Conservation (phyloP, 2,888 invertebrate genomes). For the Melanchra persicariae region DNA sequence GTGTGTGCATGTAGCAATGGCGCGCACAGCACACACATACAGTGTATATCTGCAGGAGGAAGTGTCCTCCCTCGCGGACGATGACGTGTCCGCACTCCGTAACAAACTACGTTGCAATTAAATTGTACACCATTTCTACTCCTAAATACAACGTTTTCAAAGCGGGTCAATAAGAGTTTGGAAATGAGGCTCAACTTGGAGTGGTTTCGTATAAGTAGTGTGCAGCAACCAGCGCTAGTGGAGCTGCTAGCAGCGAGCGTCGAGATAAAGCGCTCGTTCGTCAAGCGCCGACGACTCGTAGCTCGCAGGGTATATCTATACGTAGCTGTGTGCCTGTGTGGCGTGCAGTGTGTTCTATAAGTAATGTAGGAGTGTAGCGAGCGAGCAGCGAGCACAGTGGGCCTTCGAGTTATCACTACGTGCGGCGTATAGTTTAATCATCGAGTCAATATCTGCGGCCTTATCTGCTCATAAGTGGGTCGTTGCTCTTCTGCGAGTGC, state of each 20-base stretch:
- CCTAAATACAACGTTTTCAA: slow-evolving; percentile 59
- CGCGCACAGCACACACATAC: slow-evolving; percentile 21
- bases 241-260: slow-evolving; percentile 62
- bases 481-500: slow-evolving; percentile 73
- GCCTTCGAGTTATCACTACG: slow-evolving; percentile 63
- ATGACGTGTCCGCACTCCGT: slow-evolving; percentile 50
- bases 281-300: slow-evolving; percentile 63
- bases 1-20: slow-evolving; percentile 23
- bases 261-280: slow-evolving; percentile 67
- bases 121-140: slow-evolving; percentile 58
- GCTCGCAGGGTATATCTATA: slow-evolving; percentile 47
- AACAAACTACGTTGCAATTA: slow-evolving; percentile 56
- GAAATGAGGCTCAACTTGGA: slow-evolving; percentile 55
- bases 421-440: slow-evolving; percentile 70
- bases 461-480: slow-evolving; percentile 79
- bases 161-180: slow-evolving; percentile 68
- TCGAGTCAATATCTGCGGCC: slow-evolving; percentile 77
- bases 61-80: slow-evolving; percentile 61
- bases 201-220: slow-evolving; percentile 36
- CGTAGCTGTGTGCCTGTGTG: slow-evolving; percentile 18
- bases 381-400: slow-evolving; percentile 46
- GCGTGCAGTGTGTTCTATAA: slow-evolving; percentile 38
- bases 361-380: slow-evolving; percentile 46
- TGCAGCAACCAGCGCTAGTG: slow-evolving; percentile 44
- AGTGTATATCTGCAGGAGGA: slow-evolving; percentile 53